phyloP scores from a whole-genome alignment of 2,888 invertebrate species.

The Antheraea yamamai region DNA sequence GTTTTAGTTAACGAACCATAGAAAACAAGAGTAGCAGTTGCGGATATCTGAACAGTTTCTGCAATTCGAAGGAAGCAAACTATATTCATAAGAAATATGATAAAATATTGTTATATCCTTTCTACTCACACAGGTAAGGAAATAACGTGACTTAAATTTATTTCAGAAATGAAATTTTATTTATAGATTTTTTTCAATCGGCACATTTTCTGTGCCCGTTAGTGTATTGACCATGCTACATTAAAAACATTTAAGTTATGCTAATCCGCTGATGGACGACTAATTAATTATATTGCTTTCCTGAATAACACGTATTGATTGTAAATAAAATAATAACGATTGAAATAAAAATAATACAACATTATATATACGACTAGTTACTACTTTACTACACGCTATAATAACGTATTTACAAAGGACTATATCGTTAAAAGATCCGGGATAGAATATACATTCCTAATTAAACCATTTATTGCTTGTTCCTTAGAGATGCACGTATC shows the following conservation, averaged over 20 bases:
- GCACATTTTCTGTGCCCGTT: not conserved
- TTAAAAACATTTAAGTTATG: conserved; percentile 11
- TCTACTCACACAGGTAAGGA: not conserved
- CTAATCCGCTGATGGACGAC: conserved; percentile 1
- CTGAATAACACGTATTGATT: conserved; percentile 3
- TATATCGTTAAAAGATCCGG: not conserved
- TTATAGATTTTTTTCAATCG: not conserved
- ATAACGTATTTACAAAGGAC: not conserved
- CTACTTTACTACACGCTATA: not conserved
- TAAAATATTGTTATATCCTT: not conserved
- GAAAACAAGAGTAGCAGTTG: not conserved
- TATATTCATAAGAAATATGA: not conserved
- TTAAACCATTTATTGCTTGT: not conserved
- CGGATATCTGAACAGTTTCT: not conserved
- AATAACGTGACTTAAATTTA: too few relatives aligned
- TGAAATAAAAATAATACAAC: conserved; percentile 1
- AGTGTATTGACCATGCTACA: not conserved
- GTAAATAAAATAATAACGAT: not conserved
- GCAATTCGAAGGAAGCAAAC: too few relatives aligned
- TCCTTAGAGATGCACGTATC: not conserved
- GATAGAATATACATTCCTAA: not conserved
- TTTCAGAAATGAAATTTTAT: not conserved
- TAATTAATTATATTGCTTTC: conserved; percentile 10
- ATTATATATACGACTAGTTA: not conserved
- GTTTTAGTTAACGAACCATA: not conserved